phyloP scores from a whole-genome alignment of 2,888 invertebrate genomes.

The Eilema caniola region DNA sequence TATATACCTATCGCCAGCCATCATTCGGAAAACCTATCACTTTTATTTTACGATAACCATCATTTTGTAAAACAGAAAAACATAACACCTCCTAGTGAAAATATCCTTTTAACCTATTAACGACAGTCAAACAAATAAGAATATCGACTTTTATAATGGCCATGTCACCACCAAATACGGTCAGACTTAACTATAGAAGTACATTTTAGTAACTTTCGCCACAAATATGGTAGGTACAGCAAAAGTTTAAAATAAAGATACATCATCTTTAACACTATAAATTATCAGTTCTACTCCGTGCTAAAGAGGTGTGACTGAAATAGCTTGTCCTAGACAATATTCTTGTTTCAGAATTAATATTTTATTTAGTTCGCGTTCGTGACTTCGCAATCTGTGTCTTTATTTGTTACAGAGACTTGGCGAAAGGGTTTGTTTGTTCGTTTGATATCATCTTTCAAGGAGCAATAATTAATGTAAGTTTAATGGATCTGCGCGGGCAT shows the following conservation, averaged over 20 bases:
- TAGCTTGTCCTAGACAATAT: constrained; percentile 41
- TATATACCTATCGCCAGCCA: too few relatives aligned
- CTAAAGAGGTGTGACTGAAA: constrained; percentile 57
- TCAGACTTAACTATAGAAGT: background rate
- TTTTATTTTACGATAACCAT: too few relatives aligned
- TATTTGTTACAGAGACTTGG: constrained; percentile 28
- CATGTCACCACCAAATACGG: background rate
- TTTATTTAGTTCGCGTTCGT: constrained; percentile 32
- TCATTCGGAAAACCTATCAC: too few relatives aligned
- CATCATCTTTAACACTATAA: constrained; percentile 15
- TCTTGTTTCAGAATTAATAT: constrained; percentile 34
- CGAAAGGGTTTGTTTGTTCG: constrained; percentile 25
- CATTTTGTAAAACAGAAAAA: background rate
- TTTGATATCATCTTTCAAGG: constrained; percentile 22
- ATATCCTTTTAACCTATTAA: background rate
- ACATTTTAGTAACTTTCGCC: background rate
- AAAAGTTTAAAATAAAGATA: background rate
- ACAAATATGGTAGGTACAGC: background rate
- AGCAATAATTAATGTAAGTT: constrained; percentile 16
- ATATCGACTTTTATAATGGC: background rate
- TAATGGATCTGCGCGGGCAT: constrained; percentile 6
- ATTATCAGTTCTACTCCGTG: constrained; percentile 15
- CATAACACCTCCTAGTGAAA: background rate
- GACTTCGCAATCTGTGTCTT: constrained; percentile 35
- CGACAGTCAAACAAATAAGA: background rate